Base-by-base conservation (phyloP, 2,888 invertebrate species). In the Drosophila fulvimacula region DNA sequence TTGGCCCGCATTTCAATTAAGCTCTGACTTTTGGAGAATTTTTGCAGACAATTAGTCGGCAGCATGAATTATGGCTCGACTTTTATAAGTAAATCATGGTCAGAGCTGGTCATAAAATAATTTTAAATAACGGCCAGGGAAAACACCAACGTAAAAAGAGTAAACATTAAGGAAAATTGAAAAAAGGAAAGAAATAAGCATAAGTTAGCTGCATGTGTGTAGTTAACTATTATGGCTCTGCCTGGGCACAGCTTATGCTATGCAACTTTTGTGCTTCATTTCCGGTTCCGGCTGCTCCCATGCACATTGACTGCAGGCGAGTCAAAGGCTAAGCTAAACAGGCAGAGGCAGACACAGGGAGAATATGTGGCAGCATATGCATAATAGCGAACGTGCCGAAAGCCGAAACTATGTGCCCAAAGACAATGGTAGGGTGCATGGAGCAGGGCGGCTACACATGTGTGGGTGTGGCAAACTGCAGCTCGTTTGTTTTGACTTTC, bases 181-280 rank as follows among this genome's bases (percentile, higher is more conserved):
- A 57, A 34, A 55, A 21, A 44, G 0, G n/a, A 30, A 30, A 13
- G 5, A 36, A 32, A 44, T 13, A 10, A 1, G 13, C 1, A 36
- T 48, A 52, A 51, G 30, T 57, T 38, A 60, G 36, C 52, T 53
- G 51, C 55, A 41, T 70, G 46, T 72, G 69, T 82, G 63, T 71
- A 74, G 82, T 83, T 83, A 86, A 83, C 84, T 86, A 70, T 78
- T 81, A 73, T 70, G 76, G 71, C 79, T 52, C 42, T 56, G 73
- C 61, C 74, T 61, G 60, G 48, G 73, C 69, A 55, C 53, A 67
- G 72, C 76, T 79, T 82, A 69, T 76, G 73, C 72, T 67, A 63
- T 73, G 76, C 59, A 89, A 85, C 81, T 89, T 89, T 87, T 83
- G 84, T 79, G 88, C 76, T 87, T 89, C 81, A 89, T 87, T 85